These are phyloP conservation scores for Dendrolimus kikuchii DNA, from an alignment of 1,140 invertebrate genomes.

Conservation along the genomic window DNA sequence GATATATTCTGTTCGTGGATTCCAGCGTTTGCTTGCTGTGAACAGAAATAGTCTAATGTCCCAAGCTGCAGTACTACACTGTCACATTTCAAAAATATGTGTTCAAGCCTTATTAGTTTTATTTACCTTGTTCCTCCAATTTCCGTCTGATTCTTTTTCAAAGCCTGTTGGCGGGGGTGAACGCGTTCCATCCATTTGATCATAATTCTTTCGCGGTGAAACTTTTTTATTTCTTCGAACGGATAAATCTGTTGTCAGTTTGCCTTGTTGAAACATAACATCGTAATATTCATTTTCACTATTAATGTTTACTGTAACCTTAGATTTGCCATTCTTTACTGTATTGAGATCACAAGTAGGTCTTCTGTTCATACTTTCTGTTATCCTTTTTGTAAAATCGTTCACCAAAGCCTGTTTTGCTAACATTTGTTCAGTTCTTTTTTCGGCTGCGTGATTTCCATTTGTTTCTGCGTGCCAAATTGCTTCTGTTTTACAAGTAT, in stretches of 20 bases:
- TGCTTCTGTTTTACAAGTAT: too few relatives aligned
- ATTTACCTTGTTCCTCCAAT: neutral
- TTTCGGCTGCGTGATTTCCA: slow-evolving; percentile 1
- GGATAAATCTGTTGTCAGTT: slow-evolving; percentile 27
- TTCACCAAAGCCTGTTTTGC: slow-evolving; percentile 39
- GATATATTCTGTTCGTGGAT: slow-evolving; percentile 12
- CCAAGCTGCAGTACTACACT: too few relatives aligned
- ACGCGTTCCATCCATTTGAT: neutral
- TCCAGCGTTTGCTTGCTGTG: slow-evolving; percentile 20
- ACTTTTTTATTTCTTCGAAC: slow-evolving; percentile 20
- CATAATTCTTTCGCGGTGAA: too few relatives aligned
- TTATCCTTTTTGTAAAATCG: slow-evolving; percentile 11
- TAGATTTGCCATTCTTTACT: slow-evolving; percentile 28
- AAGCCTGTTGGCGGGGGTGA: neutral
- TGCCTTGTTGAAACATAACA: slow-evolving; percentile 28
- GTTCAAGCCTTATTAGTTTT: neutral
- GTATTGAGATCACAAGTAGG: slow-evolving; percentile 5
- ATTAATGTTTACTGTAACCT: slow-evolving; percentile 46
- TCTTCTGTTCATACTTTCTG: slow-evolving; percentile 9
- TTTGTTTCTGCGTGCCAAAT: neutral
- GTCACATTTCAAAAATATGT: too few relatives aligned
- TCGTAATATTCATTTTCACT: slow-evolving; percentile 41
- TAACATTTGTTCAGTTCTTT: slow-evolving; percentile 12
- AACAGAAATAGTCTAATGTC: slow-evolving; percentile 12
- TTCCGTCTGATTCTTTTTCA: neutral